phyloP scores from a whole-genome alignment of 2,113 vertebrate genomes.

The Aramus guarauna region DNA sequence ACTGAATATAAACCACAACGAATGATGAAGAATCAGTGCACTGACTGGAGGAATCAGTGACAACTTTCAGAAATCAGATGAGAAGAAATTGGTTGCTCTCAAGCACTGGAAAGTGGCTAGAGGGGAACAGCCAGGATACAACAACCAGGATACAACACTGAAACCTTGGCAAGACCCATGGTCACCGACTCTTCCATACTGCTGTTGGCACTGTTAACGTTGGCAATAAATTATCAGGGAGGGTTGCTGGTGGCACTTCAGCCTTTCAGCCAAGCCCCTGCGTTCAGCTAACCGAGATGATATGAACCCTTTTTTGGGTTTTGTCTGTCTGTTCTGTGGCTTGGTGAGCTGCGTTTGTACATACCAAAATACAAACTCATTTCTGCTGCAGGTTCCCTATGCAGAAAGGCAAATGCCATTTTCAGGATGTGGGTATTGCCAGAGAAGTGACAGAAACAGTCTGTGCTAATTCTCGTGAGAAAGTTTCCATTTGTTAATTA shows the following conservation, averaged over 20 bases:
- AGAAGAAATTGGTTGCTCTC: background rate
- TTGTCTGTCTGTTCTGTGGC: background rate
- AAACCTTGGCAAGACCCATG: accelerated
- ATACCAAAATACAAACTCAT: background rate
- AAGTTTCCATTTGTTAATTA: background rate
- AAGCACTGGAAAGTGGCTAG: background rate
- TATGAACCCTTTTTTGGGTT: background rate
- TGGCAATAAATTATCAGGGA: background rate
- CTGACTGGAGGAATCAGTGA: background rate
- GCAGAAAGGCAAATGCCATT: background rate
- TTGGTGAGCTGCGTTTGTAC: background rate
- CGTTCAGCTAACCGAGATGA: accelerated
- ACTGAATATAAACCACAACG: background rate
- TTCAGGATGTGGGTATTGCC: background rate
- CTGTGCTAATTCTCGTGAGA: background rate
- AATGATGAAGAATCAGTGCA: background rate
- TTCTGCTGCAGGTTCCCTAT: background rate
- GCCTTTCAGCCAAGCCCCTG: background rate
- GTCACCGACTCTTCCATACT: accelerated
- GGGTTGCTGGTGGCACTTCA: background rate
- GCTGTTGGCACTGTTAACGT: background rate
- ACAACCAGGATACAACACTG: background rate
- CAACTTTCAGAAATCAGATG: background rate
- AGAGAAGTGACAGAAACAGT: background rate
- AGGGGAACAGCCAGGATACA: background rate